Evolutionary conservation across 2,888 invertebrate species (phyloP).

Genomic region (Acrobasis suavella): DNA sequence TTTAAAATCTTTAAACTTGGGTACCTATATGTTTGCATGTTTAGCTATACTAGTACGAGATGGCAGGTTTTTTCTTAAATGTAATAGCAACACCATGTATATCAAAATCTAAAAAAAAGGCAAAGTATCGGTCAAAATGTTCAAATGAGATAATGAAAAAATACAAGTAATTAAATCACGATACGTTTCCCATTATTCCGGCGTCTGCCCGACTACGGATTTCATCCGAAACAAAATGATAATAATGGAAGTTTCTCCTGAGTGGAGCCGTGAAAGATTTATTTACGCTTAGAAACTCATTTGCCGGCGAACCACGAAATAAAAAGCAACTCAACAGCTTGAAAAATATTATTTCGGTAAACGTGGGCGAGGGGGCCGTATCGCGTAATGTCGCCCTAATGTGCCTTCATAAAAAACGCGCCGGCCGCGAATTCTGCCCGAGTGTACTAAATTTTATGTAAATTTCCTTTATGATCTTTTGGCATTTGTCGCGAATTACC

Average conservation of each 20-base stretch:
- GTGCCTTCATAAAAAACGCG: conserved; percentile 62
- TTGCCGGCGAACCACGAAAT: conserved; percentile 62
- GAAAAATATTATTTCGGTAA: conserved; percentile 71
- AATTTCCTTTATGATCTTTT: conserved; percentile 65
- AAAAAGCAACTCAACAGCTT: conserved; percentile 73
- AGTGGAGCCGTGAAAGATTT: conserved; percentile 59
- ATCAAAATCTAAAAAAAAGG: no score
- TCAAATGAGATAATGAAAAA: background rate
- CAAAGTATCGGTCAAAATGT: background rate
- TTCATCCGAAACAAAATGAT: conserved; percentile 40
- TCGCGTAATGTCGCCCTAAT: conserved; percentile 66
- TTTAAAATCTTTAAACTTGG: no score
- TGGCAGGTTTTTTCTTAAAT: no score
- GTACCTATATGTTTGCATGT: no score
- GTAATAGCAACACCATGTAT: no score
- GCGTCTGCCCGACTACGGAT: conserved; percentile 11
- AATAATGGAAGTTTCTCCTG: conserved; percentile 51
- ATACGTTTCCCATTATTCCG: conserved; percentile 4
- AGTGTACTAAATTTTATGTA: conserved; percentile 67
- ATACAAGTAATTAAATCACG: conserved; percentile 7
- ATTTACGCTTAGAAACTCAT: conserved; percentile 76
- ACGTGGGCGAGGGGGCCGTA: conserved; percentile 44
- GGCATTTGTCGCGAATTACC: conserved; percentile 62
- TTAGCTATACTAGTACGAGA: no score
- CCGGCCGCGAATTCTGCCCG: conserved; percentile 55